These are phyloP conservation scores for Drosophila ercepeae DNA, from an alignment of 1,140 invertebrate species.

Conservation along the genomic window DNA sequence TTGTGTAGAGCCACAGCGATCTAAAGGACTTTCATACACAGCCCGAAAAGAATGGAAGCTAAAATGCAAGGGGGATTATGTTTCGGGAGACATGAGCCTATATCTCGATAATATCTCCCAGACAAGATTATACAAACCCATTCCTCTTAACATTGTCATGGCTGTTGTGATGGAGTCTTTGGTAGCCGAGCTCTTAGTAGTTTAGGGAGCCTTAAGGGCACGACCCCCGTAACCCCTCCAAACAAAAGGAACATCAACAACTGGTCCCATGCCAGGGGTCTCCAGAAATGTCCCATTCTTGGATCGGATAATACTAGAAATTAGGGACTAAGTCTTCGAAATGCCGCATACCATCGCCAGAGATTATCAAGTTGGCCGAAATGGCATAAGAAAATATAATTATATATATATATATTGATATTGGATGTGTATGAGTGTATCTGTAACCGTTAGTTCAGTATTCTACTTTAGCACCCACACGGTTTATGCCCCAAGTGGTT, in stretches of 20 bases:
- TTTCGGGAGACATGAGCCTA: no score
- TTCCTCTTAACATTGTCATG: not conserved
- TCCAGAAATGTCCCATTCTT: not conserved
- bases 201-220: conserved; percentile 14
- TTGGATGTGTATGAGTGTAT: conserved; percentile 40
- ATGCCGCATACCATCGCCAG: conserved; percentile 12
- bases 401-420: conserved; percentile 11
- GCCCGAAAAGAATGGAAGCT: not conserved
- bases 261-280: not conserved
- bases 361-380: not conserved
- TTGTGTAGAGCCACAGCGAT: conserved; percentile 10
- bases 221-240: not conserved
- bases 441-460: conserved; percentile 31
- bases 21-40: not conserved
- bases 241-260: not conserved
- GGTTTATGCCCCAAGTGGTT: not conserved
- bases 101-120: no score
- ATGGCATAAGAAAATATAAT: conserved; percentile 8
- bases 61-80: not conserved
- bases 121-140: no score
- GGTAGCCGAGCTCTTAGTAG: conserved; percentile 10
- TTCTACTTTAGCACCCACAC: conserved; percentile 12
- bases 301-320: conserved; percentile 42
- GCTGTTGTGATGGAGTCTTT: not conserved
- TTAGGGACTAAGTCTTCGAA: conserved; percentile 28